Conservation (phyloP, 2,797 vertebrate genomes). For the Botia almorhae region DNA sequence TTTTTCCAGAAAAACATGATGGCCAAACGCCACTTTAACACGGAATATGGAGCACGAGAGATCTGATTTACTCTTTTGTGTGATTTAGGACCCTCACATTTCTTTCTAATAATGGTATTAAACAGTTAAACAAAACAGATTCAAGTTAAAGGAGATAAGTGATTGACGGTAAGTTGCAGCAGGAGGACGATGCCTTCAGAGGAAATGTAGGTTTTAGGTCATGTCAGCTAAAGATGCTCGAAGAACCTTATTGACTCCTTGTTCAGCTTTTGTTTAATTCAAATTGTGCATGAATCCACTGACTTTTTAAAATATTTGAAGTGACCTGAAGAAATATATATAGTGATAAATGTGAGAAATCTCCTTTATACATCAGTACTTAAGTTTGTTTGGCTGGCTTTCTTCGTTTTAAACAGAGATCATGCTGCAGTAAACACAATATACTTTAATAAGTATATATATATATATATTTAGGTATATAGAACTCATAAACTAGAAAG, state of each 20-base stretch:
- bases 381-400: slow-evolving; percentile 7
- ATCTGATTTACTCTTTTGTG: neutral
- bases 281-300: slow-evolving; percentile 22
- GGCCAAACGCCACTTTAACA: neutral
- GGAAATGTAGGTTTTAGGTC: slow-evolving; percentile 17
- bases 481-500: neutral
- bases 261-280: slow-evolving; percentile 7
- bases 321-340: slow-evolving; percentile 17
- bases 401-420: slow-evolving; percentile 4
- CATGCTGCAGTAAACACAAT: slow-evolving; percentile 13
- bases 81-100: neutral
- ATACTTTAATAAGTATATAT: no score
- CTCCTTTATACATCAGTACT: slow-evolving; percentile 20
- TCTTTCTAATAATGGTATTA: neutral
- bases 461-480: neutral
- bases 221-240: slow-evolving; percentile 62
- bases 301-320: slow-evolving; percentile 17
- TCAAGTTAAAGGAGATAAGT: neutral
- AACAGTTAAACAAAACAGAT: neutral
- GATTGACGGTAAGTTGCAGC: neutral
- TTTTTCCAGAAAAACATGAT: neutral
- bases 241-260: slow-evolving; percentile 27
- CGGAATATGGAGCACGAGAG: neutral
- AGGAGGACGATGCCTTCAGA: neutral
- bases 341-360: slow-evolving; percentile 24